Evolutionary conservation across 2,888 invertebrate genomes (phyloP), one percentile per base, ranked within the genome.

Genomic region (Nomada lathburiana): DNA sequence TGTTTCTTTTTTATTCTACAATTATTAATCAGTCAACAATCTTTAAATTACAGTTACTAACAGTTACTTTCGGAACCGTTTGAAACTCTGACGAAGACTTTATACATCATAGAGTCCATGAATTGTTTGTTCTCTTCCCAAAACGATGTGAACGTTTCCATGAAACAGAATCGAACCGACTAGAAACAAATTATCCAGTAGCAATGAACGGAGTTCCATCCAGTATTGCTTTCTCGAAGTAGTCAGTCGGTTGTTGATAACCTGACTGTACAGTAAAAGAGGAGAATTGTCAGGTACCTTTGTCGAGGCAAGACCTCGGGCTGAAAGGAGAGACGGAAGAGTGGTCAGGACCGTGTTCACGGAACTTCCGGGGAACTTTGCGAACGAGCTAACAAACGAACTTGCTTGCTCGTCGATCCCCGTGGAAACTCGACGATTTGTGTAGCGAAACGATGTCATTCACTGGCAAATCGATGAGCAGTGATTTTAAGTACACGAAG

Each of bases 341-440:
- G 59, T n/a, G 60, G 60, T n/a, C 59, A 23, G 36, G 36, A 63
- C 50, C 62, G 55, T 36, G 69, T 36, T 36, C 36, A 36, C 36
- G 57, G 52, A 84, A 76, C 82, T 84, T 63, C 23, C 29, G 70
- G 55, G 55, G 74, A 84, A 85, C 82, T 84, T 85, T 52, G 10
- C 53, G 69, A 75, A 82, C 78, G 57, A 75, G 72, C 86, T 75
- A 85, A 82, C 84, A 76, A 85, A 84, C 74, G 71, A 85, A 85
- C 85, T 85, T 82, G 60, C 63, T 47, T 44, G 67, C 47, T 72
- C 62, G 52, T 60, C 68, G 57, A 59, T 84, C 65, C 55, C 59
- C 69, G 47, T 50, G 59, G 79, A 64, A 73, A 75, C 72, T 63
- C 67, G 75, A 64, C 57, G 86, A 86, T 84, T 86, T 81, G 83